Evolutionary conservation across 30 jellyfish, hydroid and myxozoan species (phyloP), one percentile per base, ranked within the genome.

Genomic region (Aurelia aurita complex sp. Pacific): DNA sequence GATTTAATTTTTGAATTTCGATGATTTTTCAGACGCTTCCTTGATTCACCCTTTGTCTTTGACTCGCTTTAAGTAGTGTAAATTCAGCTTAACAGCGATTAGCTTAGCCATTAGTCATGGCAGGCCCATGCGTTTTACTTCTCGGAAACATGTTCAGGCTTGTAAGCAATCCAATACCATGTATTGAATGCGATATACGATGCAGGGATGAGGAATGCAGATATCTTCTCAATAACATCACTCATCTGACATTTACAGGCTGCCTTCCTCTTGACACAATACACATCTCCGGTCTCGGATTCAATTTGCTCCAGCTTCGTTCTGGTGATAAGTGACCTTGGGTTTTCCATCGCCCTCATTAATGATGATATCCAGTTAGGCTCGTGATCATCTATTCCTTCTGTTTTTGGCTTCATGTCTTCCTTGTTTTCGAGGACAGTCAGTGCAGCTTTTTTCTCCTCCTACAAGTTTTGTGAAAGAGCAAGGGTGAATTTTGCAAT

Each of bases 111-210:
- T 0, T 40, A 9, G 52, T 2, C 8, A 38, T 6, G 8, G 12
- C 54, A 43, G 10, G 54, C 54, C 12, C 10, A 5, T 43, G 54
- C 54, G 5, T 43, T 43, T 7, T 43, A 43, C 54, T 6, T 46
- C 57, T 14, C 57, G 6, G 57, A 6, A 46, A 46, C 57, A 46
- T 46, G 57, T 6, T 46, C 57, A 2, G 57, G 57, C 57, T 46
- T 61, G 70, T 52, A 75, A 10, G 74, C 60, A 7, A n/a, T 14
- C 89, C 89, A 79, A 53, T 79, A 79, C 89, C 89, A 79, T 8
- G 68, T 36, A 75, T 64, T 79, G 62, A 79, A 79, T 5, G 61
- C 80, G 5, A 79, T 13, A 64, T 79, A 79, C 13, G 89, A 79
- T n/a, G 61, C 29, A 5, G 89, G 89, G 33, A 79, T 17, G 11